Conservation (phyloP, 2,888 invertebrate species). For the Megastigmus dorsalis region DNA sequence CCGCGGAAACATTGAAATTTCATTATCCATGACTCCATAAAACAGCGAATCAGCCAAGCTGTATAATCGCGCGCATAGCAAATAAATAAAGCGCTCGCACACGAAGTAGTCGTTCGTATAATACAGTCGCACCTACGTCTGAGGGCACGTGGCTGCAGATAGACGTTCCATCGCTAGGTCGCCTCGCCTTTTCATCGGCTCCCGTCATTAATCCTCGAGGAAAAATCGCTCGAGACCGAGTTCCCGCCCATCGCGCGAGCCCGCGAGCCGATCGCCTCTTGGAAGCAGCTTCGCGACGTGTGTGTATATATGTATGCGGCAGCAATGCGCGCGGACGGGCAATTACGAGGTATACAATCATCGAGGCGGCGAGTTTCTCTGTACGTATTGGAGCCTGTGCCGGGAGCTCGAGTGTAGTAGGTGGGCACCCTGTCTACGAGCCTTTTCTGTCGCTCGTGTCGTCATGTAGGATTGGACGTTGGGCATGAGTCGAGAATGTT, state of each 20-base stretch:
- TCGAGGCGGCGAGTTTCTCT: slow-evolving; percentile 5
- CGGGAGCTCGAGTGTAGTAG: background rate
- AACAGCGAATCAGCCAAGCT: too few relatives aligned
- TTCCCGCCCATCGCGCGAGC: slow-evolving; percentile 9
- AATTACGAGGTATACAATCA: slow-evolving; percentile 39
- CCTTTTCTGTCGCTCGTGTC: background rate
- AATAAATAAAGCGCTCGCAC: too few relatives aligned
- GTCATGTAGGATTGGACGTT: too few relatives aligned
- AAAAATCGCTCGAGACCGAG: slow-evolving; percentile 27
- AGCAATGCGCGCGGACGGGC: slow-evolving; percentile 2
- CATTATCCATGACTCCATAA: too few relatives aligned
- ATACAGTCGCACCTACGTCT: too few relatives aligned
- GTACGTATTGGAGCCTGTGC: background rate
- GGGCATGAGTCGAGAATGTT: too few relatives aligned
- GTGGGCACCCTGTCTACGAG: background rate
- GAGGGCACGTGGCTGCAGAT: too few relatives aligned
- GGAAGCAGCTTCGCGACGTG: too few relatives aligned
- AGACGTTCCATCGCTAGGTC: background rate
- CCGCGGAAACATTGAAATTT: too few relatives aligned
- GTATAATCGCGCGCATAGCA: too few relatives aligned
- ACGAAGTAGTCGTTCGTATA: too few relatives aligned
- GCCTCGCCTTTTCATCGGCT: slow-evolving; percentile 39
- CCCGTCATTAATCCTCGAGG: slow-evolving; percentile 35
- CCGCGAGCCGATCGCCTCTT: slow-evolving; percentile 1
- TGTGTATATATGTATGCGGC: too few relatives aligned